phyloP scores from a whole-genome alignment of 2,797 vertebrate genomes.

The Atherinosoma microstoma region DNA sequence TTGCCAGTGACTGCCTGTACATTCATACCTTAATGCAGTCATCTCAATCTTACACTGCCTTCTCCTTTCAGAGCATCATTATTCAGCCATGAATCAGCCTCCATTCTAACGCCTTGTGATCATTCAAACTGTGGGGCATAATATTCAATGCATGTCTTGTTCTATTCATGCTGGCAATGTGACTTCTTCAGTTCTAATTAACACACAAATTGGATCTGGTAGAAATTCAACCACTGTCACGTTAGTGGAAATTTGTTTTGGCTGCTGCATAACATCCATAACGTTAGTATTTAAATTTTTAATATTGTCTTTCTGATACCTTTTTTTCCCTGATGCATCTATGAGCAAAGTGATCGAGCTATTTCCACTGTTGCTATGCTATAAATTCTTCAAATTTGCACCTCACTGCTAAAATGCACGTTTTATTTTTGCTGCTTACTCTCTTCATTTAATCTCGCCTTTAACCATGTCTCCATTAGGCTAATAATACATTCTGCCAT shows the following conservation, averaged over 20 bases:
- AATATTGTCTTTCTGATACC: not conserved
- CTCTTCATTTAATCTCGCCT: constrained; percentile 31
- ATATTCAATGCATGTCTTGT: constrained; percentile 79
- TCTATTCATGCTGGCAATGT: constrained; percentile 70
- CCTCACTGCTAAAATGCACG: not conserved
- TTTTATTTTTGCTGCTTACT: not conserved
- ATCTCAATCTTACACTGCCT: constrained; percentile 52
- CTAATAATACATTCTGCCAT: constrained; percentile 59
- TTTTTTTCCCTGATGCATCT: constrained; percentile 7
- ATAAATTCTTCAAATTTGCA: not conserved
- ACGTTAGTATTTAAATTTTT: not conserved
- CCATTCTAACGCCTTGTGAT: constrained; percentile 66
- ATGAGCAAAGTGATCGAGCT: not conserved
- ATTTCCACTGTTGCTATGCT: not conserved
- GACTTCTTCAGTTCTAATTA: constrained; percentile 76
- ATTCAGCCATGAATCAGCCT: constrained; percentile 72
- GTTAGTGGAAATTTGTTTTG: constrained; percentile 67
- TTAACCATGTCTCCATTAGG: constrained; percentile 37
- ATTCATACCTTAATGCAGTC: constrained; percentile 36
- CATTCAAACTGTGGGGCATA: constrained; percentile 65
- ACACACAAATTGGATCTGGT: constrained; percentile 66
- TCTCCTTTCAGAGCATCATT: constrained; percentile 72
- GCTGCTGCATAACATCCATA: constrained; percentile 48
- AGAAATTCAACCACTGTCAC: constrained; percentile 58
- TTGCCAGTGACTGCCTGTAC: constrained; percentile 17